These are phyloP conservation scores for Dusona sp. DNA, from an alignment of 2,888 invertebrate genomes.

Conservation along the genomic window DNA sequence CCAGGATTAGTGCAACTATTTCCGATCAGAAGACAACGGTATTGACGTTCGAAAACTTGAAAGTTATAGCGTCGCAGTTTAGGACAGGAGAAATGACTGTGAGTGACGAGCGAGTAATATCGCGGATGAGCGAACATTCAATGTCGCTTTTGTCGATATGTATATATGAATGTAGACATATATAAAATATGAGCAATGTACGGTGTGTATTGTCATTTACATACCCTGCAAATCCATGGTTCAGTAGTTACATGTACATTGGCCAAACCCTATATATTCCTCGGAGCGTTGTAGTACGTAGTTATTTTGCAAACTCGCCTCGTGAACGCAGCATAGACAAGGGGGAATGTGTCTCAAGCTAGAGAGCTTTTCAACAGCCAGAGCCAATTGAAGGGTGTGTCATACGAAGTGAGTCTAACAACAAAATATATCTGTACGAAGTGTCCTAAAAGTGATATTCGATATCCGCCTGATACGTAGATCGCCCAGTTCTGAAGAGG, in stretches of 20 bases:
- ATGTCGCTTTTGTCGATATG: conserved; percentile 36
- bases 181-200: not conserved
- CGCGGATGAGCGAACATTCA: conserved; percentile 48
- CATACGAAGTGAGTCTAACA: not conserved
- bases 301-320: conserved; percentile 49
- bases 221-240: conserved; percentile 39
- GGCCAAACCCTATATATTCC: not conserved
- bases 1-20: not conserved
- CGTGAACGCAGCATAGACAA: conserved; percentile 8
- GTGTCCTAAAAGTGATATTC: not conserved
- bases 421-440: conserved; percentile 18
- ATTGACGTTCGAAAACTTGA: conserved; percentile 14
- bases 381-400: conserved; percentile 17
- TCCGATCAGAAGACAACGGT: not conserved
- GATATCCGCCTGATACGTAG: not conserved
- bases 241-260: conserved; percentile 18
- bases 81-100: conserved; percentile 5
- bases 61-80: conserved; percentile 11
- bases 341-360: not conserved
- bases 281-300: not conserved
- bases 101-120: conserved; percentile 50
- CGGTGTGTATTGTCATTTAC: conserved; percentile 30
- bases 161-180: not conserved
- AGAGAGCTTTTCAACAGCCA: conserved; percentile 23
- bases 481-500: not conserved